phyloP scores from a whole-genome alignment of 1,140 invertebrate species.

The Drosophila paulistorum region DNA sequence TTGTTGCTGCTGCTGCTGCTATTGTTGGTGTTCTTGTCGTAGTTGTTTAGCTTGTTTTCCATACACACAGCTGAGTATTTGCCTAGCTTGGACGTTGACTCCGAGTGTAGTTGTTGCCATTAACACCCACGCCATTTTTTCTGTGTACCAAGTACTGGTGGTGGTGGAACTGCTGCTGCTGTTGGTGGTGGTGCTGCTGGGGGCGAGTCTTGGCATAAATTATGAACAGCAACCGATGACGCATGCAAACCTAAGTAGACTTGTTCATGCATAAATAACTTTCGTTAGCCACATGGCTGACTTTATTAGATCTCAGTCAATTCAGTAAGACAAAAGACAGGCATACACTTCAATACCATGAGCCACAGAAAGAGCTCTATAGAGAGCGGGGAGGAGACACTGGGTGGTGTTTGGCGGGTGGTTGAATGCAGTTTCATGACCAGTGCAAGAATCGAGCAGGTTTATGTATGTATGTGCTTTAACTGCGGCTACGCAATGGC shows the following conservation, averaged over 20 bases:
- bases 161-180: not conserved
- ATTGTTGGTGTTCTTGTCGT: conserved; percentile 61
- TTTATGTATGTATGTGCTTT: conserved; percentile 38
- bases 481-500: conserved; percentile 64
- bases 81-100: conserved; percentile 41
- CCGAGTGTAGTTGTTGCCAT: conserved; percentile 63
- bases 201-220: conserved; percentile 73
- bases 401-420: not conserved
- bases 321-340: conserved; percentile 50
- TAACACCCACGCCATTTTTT: conserved; percentile 70
- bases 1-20: conserved; percentile 28
- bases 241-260: conserved; percentile 79
- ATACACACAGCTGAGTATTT: conserved; percentile 54
- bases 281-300: conserved; percentile 68
- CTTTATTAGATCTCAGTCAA: conserved; percentile 64
- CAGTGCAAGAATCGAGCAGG: conserved; percentile 57
- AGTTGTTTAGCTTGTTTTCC: conserved; percentile 63
- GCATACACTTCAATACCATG: conserved; percentile 26
- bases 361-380: not conserved
- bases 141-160: conserved; percentile 28
- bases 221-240: conserved; percentile 77
- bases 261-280: conserved; percentile 79
- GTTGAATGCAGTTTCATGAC: conserved; percentile 72
- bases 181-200: conserved; percentile 22
- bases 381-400: not conserved